Evolutionary conservation across 2,888 invertebrate genomes (phyloP), one percentile per base, ranked within the genome.

Genomic region (Platycheirus albimanus): DNA sequence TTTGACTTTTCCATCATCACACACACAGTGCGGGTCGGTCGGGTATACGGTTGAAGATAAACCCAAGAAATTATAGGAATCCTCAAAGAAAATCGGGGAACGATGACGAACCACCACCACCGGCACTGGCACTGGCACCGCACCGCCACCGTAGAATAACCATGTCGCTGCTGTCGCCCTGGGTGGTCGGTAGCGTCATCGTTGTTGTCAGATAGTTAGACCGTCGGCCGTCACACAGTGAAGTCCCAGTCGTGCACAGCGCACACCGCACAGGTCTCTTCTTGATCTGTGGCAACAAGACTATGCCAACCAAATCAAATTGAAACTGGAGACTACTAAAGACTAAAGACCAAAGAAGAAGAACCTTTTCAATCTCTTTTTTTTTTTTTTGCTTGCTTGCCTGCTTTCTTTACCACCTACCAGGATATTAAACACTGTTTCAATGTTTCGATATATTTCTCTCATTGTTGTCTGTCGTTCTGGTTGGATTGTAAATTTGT

Each of bases 131-230:
- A n/a, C n/a, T n/a, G n/a, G n/a, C n/a, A n/a, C 51, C 7, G 13
- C 15, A 28, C 66, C 64, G 43, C 30, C 54, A 56, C 36, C 38
- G 20, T 19, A 36, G 54, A 54, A 58, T 28, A 43, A 13, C 38
- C 38, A 36, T 6, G 11, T 28, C 20, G 58, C 24, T 4, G 24
- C 24, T 52, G 28, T 64, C 77, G 67, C 77, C 71, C 51, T 76
- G 77, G 77, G 77, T 83, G 81, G 81, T 76, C 77, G 81, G 54
- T n/a, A 61, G 51, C 71, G 47, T 72, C 71, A 76, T 76, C 54
- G 49, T 75, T 28, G 74, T 69, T 28, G 74, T 69, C 67, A 58
- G 74, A 51, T 63, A 63, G 74, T 69, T 52, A 58, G 78, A 67
- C 72, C 67, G 66, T 30, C 61, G 45, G 61, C 45, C 61, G 61